Percentiles rank a stretch among this genome's conserved stretches.
Evolutionary conservation across 2,113 vertebrate species (phyloP).

Genomic region (Prunella fulvescens): DNA sequence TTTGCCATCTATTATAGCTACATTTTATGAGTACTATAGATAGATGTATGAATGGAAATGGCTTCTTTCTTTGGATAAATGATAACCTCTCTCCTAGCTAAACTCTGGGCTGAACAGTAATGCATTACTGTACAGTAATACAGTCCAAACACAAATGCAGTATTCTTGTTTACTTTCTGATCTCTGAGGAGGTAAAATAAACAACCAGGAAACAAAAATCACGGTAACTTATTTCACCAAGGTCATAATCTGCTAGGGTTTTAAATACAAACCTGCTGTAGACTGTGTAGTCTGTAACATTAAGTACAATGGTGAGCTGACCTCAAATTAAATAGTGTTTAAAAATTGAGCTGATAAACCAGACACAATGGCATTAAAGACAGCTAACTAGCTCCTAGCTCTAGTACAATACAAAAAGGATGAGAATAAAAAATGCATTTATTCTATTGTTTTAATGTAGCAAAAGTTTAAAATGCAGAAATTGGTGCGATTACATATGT

Average conservation of each 20-base stretch:
- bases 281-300: neutral
- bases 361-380: neutral
- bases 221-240: neutral
- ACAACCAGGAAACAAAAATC: neutral
- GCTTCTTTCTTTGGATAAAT: neutral
- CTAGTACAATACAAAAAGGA: neutral
- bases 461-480: neutral
- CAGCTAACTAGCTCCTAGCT: neutral
- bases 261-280: neutral
- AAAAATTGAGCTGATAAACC: neutral
- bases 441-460: neutral
- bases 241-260: neutral
- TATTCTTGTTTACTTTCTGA: neutral
- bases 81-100: neutral
- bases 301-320: neutral
- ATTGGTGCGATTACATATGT: neutral
- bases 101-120: neutral
- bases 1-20: neutral
- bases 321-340: neutral
- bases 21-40: neutral
- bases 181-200: neutral
- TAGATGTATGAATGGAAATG: neutral
- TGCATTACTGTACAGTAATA: neutral
- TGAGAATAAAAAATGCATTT: neutral
- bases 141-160: neutral